Base-by-base conservation (phyloP, 2,888 invertebrate species). In the Polydrusus pterygomalis region DNA sequence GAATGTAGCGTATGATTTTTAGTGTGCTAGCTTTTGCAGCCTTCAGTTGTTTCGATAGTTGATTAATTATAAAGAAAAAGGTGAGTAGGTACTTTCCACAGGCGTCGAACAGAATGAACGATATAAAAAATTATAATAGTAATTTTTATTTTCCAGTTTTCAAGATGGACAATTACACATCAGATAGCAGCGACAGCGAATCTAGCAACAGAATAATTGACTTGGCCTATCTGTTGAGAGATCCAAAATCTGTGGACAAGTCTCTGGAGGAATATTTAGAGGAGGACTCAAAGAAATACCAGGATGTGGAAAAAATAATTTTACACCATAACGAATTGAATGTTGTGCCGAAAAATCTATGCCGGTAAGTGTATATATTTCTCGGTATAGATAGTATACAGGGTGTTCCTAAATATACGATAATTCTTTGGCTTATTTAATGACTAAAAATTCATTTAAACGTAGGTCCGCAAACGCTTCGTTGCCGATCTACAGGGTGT, bases 291-390 rank as follows among this genome's bases (percentile, higher is more conserved):
- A 91, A 91, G 84, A 89, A 90, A 83, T 89, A 89, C 81, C 88
- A 89, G 81, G 89, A 90, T 81, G 91, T 93, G 79, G 94, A 95
- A 86, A 93, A 93, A 62, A 89, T 98, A 78, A 90, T 96, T 77
- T 89, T 99, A 1, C 94, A 97, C 87, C 95, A 96, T 87, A 99
- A 99, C 89, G 91, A 92, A 51, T 89, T 99, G 79, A 91, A 90
- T 72, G 88, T 88, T 5, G 86, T 97, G 68, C 98, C 96, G 0
- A 87, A 89, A 7, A 86, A 88, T 70, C 80, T 90, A 49, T 89
- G 91, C 77, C 90, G 89, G 77, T 77, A 74, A 71, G 51, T 40
- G n/a, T n/a, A n/a, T n/a, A n/a, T n/a, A n/a, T n/a, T n/a, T n/a
- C n/a, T n/a, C n/a, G n/a, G n/a, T n/a, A n/a, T n/a, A n/a, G n/a